phyloP scores from a whole-genome alignment of 2,797 vertebrate genomes.

The Spinibarbus caldwelli region DNA sequence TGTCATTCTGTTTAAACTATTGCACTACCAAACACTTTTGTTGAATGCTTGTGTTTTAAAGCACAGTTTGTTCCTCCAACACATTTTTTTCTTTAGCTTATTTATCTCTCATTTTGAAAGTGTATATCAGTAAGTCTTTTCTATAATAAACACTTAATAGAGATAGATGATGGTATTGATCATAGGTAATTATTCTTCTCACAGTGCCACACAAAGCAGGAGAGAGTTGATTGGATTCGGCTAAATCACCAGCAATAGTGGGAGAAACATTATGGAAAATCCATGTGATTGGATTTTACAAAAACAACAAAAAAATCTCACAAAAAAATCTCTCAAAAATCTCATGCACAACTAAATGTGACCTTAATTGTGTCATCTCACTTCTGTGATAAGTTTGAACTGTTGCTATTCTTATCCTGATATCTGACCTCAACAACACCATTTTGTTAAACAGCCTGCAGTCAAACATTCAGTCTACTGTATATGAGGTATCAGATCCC shows the following conservation, averaged over 20 bases:
- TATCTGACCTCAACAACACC: slow-evolving; percentile 52
- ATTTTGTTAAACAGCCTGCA: slow-evolving; percentile 51
- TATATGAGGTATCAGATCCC: slow-evolving; percentile 43
- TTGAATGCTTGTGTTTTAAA: background rate
- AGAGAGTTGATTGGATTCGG: background rate
- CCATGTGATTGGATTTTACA: background rate
- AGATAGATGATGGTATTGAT: background rate
- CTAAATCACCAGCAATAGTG: background rate
- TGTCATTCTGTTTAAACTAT: slow-evolving; percentile 11
- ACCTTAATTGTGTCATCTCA: slow-evolving; percentile 31
- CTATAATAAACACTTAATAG: background rate
- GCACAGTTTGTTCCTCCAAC: background rate
- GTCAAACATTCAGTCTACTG: slow-evolving; percentile 44
- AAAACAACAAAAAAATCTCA: background rate
- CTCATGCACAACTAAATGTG: background rate
- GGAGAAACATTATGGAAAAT: background rate
- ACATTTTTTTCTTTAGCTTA: too few species aligned
- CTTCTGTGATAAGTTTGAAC: slow-evolving; percentile 19
- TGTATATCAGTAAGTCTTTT: background rate
- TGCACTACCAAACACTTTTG: background rate
- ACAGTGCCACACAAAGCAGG: background rate
- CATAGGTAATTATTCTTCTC: background rate
- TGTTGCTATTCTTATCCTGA: slow-evolving; percentile 58
- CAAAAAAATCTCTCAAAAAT: too few species aligned
- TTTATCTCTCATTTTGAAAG: background rate